Evolutionary conservation across 2,113 vertebrate genomes (phyloP), one percentile per base, ranked within the genome.

Genomic region (Aphyosemion australe): DNA sequence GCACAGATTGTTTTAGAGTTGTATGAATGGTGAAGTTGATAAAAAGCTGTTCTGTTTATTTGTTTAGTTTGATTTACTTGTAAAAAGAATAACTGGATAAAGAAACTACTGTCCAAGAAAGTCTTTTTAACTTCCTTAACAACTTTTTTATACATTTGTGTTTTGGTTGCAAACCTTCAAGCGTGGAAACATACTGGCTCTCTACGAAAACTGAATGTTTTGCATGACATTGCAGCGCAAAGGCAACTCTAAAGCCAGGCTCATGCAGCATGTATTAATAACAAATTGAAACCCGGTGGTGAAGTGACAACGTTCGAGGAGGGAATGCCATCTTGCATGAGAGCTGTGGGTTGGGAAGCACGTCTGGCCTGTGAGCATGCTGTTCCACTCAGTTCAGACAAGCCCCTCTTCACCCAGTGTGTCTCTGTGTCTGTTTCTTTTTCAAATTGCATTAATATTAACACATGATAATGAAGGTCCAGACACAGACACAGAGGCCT

Each of bases 381-480:
- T 84, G 85, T 86, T 89, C 71, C 80, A 84, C 84, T 87, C 83
- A 83, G 42, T 58, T 18, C 84, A 71, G 65, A 64, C 77, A 43
- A 76, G 65, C 68, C 85, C 78, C 78, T 80, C 76, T 84, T 84
- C 76, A 77, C 84, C 72, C 70, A 53, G 62, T 68, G 83, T 84
- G 84, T 86, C 79, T 87, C 72, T 65, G 16, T 67, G 84, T 89
- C 82, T 80, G 88, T 87, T 83, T 89, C 73, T 87, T 84, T 88
- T 83, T 91, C 83, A 93, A 92, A 90, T 93, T 93, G 73, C 87
- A 92, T 87, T 92, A 93, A 92, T 88, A 90, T 90, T 92, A 92
- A 91, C 90, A 94, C 93, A 95, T 93, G 91, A 83, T 92, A 95
- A 94, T 93, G 92, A 94, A 94, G 94, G 89, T 65, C 72, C 85